Conservation (phyloP, 2,113 vertebrate genomes). For the Lipotes vexillifer region DNA sequence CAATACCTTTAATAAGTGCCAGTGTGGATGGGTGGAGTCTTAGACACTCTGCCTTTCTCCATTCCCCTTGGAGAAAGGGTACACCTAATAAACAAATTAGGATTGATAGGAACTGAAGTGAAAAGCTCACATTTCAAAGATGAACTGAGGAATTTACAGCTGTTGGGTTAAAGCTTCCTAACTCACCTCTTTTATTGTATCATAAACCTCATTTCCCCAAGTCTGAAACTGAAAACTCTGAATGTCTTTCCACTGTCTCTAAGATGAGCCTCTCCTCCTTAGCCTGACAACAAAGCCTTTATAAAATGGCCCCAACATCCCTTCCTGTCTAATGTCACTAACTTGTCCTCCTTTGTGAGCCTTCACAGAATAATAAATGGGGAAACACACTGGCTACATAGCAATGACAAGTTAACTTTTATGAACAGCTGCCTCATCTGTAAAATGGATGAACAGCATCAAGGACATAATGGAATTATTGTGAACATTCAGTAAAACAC, state of each 20-base stretch:
- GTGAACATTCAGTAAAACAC: background rate
- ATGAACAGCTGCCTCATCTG: background rate
- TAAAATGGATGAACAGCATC: background rate
- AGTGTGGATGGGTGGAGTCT: background rate
- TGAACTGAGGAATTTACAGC: background rate
- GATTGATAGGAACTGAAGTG: background rate
- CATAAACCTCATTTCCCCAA: background rate
- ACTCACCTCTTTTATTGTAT: background rate
- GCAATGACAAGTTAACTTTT: background rate
- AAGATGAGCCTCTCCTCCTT: background rate
- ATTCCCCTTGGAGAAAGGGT: background rate
- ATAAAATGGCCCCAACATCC: background rate
- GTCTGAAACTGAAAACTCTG: background rate
- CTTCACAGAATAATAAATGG: background rate
- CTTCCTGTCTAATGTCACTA: background rate
- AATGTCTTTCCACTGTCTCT: background rate
- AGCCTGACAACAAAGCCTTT: background rate
- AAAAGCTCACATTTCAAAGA: background rate
- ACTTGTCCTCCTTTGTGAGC: background rate
- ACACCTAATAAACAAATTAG: background rate
- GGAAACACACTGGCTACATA: background rate
- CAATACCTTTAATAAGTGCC: background rate
- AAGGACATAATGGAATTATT: background rate
- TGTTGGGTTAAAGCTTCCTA: background rate
- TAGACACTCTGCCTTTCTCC: background rate